Evolutionary conservation across 23 tunicate genomes (phyloP), one percentile per base, ranked within the genome.

Genomic region (Aplidium turbinatum): DNA sequence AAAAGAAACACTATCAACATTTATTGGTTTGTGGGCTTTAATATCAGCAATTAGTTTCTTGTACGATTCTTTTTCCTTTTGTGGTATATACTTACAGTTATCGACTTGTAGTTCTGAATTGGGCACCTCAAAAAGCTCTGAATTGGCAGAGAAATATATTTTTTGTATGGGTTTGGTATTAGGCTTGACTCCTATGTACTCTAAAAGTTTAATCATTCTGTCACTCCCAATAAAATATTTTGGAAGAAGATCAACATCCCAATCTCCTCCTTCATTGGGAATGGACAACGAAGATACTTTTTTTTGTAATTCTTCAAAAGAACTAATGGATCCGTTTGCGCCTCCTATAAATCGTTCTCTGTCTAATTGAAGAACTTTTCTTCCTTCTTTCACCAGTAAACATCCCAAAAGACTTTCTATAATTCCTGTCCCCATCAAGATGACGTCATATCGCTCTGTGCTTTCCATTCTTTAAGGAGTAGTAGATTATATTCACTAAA

Each of bases 321-420:
- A 33, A 27, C 68, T 31, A 22, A 75, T 38, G 2, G 68, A 75
- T 16, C 80, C 80, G 27, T 75, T 75, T 1, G 68, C 31, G 31
- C 80, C 80, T 75, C 80, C 80, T 53, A 68, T 53, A 39, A 75
- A 75, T 35, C 80, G 52, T 57, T 75, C 80, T 38, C 53, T 24
- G 22, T 75, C 80, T 2, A 75, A 18, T 2, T 35, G 23, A 23
- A 75, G 31, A 38, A 75, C 68, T 24, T 34, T 57, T 38, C 57
- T 75, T 56, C 80, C 80, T 25, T 75, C 80, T 38, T 22, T 75
- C n/a, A 35, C 26, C 1, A 75, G 23, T 22, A 75, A 13, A 20
- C 23, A 34, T 0, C 63, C 80, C 32, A 75, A 35, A 35, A 75
- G 4, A 25, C 80, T 57, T 75, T 75, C 68, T 20, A 45, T 57